These are phyloP conservation scores for Tolypeutes matacus DNA, from an alignment of 2,797 vertebrate genomes.

Conservation along the genomic window DNA sequence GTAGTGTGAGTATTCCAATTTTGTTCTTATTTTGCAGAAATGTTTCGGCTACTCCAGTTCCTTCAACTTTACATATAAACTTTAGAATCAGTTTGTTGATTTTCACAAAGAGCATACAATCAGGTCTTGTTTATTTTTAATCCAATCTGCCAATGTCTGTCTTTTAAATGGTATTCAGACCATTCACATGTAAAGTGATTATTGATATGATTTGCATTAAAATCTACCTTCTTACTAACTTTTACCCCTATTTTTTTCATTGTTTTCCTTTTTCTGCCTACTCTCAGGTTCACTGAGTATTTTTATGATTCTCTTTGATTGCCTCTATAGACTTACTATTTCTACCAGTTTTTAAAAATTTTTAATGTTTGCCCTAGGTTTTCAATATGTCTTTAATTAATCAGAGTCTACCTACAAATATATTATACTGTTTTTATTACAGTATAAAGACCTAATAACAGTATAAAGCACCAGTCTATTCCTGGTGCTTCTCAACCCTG, in stretches of 20 bases:
- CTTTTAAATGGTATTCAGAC: not conserved
- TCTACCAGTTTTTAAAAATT: not conserved
- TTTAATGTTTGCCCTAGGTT: not conserved
- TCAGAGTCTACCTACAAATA: not conserved
- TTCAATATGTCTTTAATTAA: not conserved
- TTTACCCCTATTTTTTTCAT: not conserved
- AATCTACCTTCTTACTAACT: not conserved
- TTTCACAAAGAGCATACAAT: not conserved
- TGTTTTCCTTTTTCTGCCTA: not conserved
- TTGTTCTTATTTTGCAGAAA: not conserved
- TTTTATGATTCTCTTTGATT: not conserved
- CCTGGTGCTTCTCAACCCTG: not conserved
- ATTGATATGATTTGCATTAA: not conserved
- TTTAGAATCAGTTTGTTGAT: not conserved
- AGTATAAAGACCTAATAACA: not conserved
- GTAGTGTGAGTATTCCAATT: too few relatives aligned
- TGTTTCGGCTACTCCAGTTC: not conserved
- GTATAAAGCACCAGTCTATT: too few relatives aligned
- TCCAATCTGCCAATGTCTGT: not conserved
- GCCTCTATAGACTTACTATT: not conserved
- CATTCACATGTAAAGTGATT: not conserved
- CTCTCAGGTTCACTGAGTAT: not conserved
- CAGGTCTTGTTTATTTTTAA: not conserved
- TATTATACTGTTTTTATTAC: not conserved
- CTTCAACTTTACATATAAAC: not conserved